Base-by-base conservation (phyloP, 1,140 invertebrate species). In the Lithobius niger region DNA sequence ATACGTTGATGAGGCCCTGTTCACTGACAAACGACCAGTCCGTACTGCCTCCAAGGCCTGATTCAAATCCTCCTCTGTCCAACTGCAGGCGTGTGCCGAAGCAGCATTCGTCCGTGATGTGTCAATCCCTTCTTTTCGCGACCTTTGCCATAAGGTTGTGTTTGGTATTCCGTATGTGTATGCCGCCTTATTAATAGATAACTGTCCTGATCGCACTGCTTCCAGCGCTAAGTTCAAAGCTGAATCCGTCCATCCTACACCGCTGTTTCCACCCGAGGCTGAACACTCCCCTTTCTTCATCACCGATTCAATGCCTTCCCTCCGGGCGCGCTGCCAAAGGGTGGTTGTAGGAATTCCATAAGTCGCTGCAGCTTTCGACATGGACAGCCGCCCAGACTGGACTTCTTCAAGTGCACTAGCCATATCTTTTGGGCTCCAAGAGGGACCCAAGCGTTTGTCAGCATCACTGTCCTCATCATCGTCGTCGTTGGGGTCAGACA, bases 291-390 rank as follows among this genome's bases (percentile, higher is more conserved):
- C 36, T 27, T 45, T 54, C 69, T 88, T 88, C 73, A 90, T 91
- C 28, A 86, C 86, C 52, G 88, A 90, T 69, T 89, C 86, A 65
- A 91, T 91, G 40, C 63, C 63, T 59, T 61, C 59, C 27, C 60
- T 58, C 71, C 89, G 86, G 15, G 86, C 87, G 57, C 88, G 74
- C 71, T 91, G 87, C 88, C 88, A 91, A 18, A 91, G 72, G 10
- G 88, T 91, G 26, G 88, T 90, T 18, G 86, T 88, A 26, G 88
- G 88, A 64, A 91, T 91, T 47, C 86, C 86, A 69, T 84, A 91
- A 15, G 83, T 84, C 26, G 84, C 79, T 62, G 82, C 80, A 55
- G 85, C 84, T 76, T 88, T 88, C 43, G 86, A 89, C 52, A 90
- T 76, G 64, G 84, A 88, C 85, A 91, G 88, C 61, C 84, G 81